Base-by-base conservation (phyloP, 1,140 invertebrate genomes). In the Doryteuthis pealeii region DNA sequence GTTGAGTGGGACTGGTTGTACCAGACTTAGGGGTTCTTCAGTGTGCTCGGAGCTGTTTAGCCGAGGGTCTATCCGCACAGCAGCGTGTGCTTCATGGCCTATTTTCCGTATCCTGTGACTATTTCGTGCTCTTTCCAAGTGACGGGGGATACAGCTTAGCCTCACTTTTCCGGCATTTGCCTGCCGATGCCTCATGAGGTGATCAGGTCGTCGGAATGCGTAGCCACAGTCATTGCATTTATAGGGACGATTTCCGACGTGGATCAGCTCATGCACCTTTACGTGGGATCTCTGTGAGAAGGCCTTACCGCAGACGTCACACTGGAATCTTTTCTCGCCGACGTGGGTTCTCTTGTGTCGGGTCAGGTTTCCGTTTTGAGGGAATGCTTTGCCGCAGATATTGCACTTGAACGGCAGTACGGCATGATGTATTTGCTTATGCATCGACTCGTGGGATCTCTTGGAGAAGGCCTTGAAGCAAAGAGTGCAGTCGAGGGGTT, bases 181-280 rank as follows among this genome's bases (percentile, higher is more conserved):
- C 26, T 62, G 18, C 18, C 18, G 10, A 62, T 62, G 54, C 54
- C 54, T 12, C 6, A n/a, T 5, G 22, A 62, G 26, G 54, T 62
- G 54, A 62, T 62, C 54, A 6, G 18, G 18, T 22, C 54, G 54
- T 22, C 22, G 22, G 26, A 62, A 62, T 0, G 54, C 54, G 18
- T 62, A 62, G 26, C 54, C 54, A 62, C 54, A 62, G 1, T 28
- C 26, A 1, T 71, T 95, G 75, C 79, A 81, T n/a, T 70, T 72
- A 35, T 68, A 68, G 10, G 66, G 66, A 8, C 32, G 28, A 22
- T 33, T 32, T 8, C 66, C 66, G 30, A 3, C 18, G 31, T 68
- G 66, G 28, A 68, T 31, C 18, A 30, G n/a, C n/a, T 32, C 8
- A 32, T 68, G 66, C 8, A 31, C 32, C 22, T 68, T 68, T 8